A percentile compares a stretch with the other conserved stretches of the same genome.
Evolutionary conservation across 2,113 vertebrate genomes (phyloP).

Genomic region (Myiozetetes cayanensis): DNA sequence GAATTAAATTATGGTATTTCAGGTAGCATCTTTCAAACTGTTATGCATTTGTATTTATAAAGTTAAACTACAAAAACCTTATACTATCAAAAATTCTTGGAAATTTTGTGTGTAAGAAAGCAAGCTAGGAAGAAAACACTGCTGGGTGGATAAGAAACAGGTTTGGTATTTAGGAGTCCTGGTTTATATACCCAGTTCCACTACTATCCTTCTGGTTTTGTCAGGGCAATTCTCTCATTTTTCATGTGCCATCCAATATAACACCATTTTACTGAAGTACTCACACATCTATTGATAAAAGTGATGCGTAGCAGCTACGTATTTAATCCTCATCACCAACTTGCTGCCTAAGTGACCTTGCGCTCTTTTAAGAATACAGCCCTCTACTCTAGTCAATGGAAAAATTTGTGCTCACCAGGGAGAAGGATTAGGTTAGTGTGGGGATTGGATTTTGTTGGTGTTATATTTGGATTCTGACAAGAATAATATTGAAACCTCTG

Average conservation of each 20-base stretch:
- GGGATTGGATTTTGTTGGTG: not conserved
- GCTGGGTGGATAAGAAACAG: not conserved
- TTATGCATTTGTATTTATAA: not conserved
- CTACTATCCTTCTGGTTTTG: not conserved
- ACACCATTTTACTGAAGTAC: not conserved
- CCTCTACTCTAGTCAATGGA: not conserved
- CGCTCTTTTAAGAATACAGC: not conserved
- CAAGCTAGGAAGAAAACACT: not conserved
- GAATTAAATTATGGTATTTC: not conserved
- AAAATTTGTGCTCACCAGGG: not conserved
- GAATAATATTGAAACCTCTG: not conserved
- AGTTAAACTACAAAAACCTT: not conserved
- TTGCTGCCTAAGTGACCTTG: not conserved
- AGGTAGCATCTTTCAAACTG: not conserved
- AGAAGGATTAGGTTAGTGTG: not conserved
- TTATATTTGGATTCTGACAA: not conserved
- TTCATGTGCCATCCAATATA: not conserved
- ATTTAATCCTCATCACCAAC: not conserved
- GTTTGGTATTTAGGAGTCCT: not conserved
- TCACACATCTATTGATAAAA: not conserved
- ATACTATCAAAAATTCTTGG: not conserved
- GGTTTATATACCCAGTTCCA: not conserved
- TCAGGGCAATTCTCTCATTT: not conserved
- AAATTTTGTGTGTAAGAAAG: not conserved
- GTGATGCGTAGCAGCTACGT: fast-evolving